Conservation (phyloP, 1,140 invertebrate genomes). For the Anastrepha ludens region DNA sequence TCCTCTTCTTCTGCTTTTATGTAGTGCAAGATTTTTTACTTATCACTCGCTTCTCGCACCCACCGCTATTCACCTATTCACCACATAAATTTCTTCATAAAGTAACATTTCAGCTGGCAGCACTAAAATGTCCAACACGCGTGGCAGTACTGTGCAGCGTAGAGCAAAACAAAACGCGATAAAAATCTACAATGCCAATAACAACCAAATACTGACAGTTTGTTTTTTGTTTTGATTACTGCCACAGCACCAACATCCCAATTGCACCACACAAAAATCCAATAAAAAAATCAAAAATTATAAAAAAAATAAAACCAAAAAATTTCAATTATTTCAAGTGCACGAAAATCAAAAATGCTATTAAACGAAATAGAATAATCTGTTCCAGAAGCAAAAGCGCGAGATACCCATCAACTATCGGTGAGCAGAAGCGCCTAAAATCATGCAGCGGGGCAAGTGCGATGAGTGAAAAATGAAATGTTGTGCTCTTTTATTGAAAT, state of each 20-base stretch:
- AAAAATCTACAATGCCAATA: not conserved
- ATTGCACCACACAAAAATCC: constrained; percentile 17
- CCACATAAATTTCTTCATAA: not conserved
- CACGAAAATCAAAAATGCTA: constrained; percentile 3
- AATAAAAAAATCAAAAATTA: constrained; percentile 8
- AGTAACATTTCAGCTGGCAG: not conserved
- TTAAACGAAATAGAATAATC: not conserved
- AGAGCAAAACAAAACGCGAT: constrained; percentile 33
- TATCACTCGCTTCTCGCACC: too few species aligned
- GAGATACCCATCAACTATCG: not conserved
- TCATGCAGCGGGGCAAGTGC: not conserved
- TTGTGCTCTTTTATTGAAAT: constrained; percentile 8
- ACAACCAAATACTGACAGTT: not conserved
- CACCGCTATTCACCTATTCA: not conserved
- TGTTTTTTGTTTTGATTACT: constrained; percentile 56
- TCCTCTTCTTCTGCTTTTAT: too few species aligned
- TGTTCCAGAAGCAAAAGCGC: not conserved
- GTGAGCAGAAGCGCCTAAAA: constrained; percentile 14
- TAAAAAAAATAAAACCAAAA: not conserved
- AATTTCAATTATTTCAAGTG: not conserved
- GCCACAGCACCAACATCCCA: constrained; percentile 23
- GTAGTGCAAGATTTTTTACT: too few species aligned
- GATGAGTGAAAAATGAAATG: not conserved
- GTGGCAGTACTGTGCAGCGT: constrained; percentile 3
- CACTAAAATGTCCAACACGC: not conserved